Percentiles rank a stretch among this genome's conserved stretches.
phyloP scores from a whole-genome alignment of 2,113 vertebrate genomes.

The Chaenocephalus aceratus region DNA sequence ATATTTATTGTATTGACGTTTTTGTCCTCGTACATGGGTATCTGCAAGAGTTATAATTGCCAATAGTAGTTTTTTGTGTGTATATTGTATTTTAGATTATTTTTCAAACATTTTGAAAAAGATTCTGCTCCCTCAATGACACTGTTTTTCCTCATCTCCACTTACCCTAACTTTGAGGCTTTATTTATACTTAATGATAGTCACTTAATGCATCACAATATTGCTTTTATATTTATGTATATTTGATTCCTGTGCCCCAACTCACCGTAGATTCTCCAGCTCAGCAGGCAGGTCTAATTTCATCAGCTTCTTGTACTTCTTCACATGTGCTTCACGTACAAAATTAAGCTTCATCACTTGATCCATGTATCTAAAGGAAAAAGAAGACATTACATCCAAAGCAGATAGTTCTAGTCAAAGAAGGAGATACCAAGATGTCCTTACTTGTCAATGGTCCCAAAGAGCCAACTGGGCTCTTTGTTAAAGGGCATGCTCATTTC shows the following conservation, averaged over 20 bases:
- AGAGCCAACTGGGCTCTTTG: conserved; percentile 95
- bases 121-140: too few species aligned
- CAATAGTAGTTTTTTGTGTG: too few species aligned
- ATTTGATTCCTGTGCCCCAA: neutral
- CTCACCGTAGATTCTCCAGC: conserved; percentile 89
- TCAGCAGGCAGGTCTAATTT: conserved; percentile 87
- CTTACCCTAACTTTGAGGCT: neutral
- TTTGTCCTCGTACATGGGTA: too few species aligned
- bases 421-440: neutral
- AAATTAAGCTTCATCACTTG: conserved; percentile 89
- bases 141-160: neutral
- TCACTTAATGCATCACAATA: neutral
- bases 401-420: neutral
- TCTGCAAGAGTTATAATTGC: too few species aligned
- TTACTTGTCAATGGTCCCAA: conserved; percentile 91
- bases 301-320: conserved; percentile 88
- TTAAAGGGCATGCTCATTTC: conserved; percentile 97
- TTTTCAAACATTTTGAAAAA: too few species aligned
- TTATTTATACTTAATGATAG: neutral
- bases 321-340: conserved; percentile 79
- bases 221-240: neutral
- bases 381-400: neutral
- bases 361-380: conserved; percentile 87
- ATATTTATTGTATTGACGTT: too few species aligned
- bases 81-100: too few species aligned